Evolutionary conservation across 2,888 invertebrate genomes (phyloP), one percentile per base, ranked within the genome.

Genomic region (Lacanobia oleracea): DNA sequence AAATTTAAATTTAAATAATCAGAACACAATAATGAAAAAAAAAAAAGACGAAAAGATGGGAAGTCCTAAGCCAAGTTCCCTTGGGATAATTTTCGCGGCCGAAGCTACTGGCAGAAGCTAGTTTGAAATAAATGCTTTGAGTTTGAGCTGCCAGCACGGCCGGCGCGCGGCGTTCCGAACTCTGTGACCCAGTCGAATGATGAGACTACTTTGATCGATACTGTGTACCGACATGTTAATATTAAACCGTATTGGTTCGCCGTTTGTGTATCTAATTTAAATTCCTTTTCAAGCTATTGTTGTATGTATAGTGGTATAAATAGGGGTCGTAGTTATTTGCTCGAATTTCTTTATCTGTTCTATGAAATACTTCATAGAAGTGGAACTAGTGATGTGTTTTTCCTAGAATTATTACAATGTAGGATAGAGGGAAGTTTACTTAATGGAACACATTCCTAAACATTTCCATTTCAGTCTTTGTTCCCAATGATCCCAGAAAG

Each of bases 251-350:
- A 62, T 69, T 45, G 57, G 67, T 59, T 67, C 23, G 50, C 21
- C 51, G 37, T 63, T 64, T 81, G 68, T 76, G 51, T 51, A 60
- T 66, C 18, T 82, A 71, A 79, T 79, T 82, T 77, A 70, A 78
- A 82, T 81, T 81, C 78, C 72, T 67, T 81, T 82, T 67, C 51
- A 18, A 40, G 45, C 57, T 40, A 53, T 71, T 77, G 78, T 79
- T 56, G 21, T 65, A 45, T 53, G 48, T 62, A 14, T 57, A 70
- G 45, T 70, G 43, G 61, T 54, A 37, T 45, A 59, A 21, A 51
- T 60, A 50, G 59, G 40, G 23, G 51, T 18, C 14, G 9, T 40
- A 27, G 53, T 62, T 70, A 65, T 66, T 56, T n/a, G 40, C 33
- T 45, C 4, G 51, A 9, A 33, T 57, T 57, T 43, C n/a, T 60